phyloP scores from a whole-genome alignment of 1,140 invertebrate genomes.

The Helicorthomorpha holstii region DNA sequence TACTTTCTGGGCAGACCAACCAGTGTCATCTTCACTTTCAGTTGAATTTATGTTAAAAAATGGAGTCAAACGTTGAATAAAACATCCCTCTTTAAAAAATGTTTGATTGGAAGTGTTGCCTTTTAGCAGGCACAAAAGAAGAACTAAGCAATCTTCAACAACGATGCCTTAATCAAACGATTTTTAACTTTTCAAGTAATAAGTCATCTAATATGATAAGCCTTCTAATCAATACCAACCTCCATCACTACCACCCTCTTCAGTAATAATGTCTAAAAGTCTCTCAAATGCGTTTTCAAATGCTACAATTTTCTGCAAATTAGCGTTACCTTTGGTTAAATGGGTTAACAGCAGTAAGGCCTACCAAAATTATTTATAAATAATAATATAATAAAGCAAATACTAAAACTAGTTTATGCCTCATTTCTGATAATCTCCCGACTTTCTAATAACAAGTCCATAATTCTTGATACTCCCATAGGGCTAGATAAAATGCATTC shows the following conservation, averaged over 20 bases:
- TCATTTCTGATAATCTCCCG: conserved; percentile 95
- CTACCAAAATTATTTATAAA: conserved; percentile 21
- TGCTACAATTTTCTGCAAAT: conserved; percentile 98
- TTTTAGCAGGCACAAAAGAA: conserved; percentile 83
- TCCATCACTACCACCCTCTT: conserved; percentile 86
- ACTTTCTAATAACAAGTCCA: conserved; percentile 84
- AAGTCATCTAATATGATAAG: no score
- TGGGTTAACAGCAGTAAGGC: conserved; percentile 79
- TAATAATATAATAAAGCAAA: background rate
- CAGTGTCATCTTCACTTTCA: conserved; percentile 38
- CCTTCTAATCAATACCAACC: no score
- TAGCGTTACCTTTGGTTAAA: conserved; percentile 87
- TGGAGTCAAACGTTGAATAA: conserved; percentile 27
- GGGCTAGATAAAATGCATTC: conserved; percentile 86
- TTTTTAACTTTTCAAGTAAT: no score
- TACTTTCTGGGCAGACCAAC: conserved; percentile 88
- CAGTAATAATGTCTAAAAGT: conserved; percentile 77
- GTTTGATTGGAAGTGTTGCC: conserved; percentile 97
- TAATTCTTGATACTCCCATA: conserved; percentile 93
- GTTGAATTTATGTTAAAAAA: conserved; percentile 59
- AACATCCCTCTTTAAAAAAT: conserved; percentile 85
- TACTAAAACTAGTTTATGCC: conserved; percentile 26
- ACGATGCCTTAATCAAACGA: no score
- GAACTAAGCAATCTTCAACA: conserved; percentile 91
- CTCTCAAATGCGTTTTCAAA: conserved; percentile 98